phyloP scores from a whole-genome alignment of 2,888 invertebrate species.

The Drosophila lutescens region DNA sequence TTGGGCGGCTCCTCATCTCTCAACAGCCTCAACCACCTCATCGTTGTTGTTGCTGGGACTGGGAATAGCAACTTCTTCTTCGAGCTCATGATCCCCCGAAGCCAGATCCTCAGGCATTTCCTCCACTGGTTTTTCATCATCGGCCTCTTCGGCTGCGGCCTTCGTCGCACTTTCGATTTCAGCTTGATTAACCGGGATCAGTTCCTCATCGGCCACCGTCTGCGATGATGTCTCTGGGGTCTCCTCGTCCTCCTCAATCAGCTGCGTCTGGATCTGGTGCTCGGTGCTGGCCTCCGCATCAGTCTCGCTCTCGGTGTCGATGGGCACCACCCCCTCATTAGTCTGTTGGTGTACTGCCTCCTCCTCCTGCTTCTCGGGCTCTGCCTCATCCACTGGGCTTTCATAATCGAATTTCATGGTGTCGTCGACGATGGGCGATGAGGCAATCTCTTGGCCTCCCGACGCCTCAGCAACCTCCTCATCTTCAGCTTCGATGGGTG shows the following conservation, averaged over 20 bases:
- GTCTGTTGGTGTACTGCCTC: conserved; percentile 13
- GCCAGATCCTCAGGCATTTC: conserved; percentile 46
- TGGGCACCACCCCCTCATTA: conserved; percentile 51
- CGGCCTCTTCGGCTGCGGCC: conserved; percentile 21
- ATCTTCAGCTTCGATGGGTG: conserved; percentile 23
- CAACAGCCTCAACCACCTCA: too few species aligned
- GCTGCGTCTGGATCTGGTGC: conserved; percentile 45
- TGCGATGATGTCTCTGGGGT: conserved; percentile 21
- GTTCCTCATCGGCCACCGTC: conserved; percentile 60
- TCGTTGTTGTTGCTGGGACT: too few species aligned
- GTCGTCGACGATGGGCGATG: conserved; percentile 57
- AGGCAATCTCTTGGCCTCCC: conserved; percentile 56
- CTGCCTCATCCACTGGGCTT: conserved; percentile 53
- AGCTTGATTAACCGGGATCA: conserved; percentile 67
- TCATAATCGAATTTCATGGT: conserved; percentile 83
- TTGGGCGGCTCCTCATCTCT: conserved; percentile 29
- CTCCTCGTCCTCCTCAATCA: conserved; percentile 41
- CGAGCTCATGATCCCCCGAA: conserved; percentile 61
- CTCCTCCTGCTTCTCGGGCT: conserved; percentile 23
- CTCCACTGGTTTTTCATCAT: too few species aligned
- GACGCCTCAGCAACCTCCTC: conserved; percentile 53
- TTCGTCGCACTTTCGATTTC: conserved; percentile 75
- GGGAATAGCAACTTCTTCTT: too few species aligned
- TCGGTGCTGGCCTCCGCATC: conserved; percentile 58
- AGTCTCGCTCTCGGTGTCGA: conserved; percentile 52